A percentile compares a stretch with the other conserved stretches of the same genome.
Conservation (phyloP, 1,140 invertebrate species). For the Drosophila bocqueti region DNA sequence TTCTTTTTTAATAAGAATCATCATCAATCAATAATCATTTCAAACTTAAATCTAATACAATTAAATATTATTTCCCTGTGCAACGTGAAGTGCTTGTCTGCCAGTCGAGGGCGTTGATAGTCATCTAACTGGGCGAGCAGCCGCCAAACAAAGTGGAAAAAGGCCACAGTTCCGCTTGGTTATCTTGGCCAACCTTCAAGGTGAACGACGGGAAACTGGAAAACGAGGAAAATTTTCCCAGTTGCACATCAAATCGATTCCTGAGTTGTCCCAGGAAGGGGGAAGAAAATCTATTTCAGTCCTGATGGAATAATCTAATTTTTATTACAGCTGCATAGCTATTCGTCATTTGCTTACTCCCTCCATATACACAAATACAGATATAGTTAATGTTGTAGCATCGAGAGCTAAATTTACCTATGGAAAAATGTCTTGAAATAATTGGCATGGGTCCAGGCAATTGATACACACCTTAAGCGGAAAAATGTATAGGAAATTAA, state of each 20-base stretch:
- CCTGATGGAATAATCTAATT: conserved; percentile 39
- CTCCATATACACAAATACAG: neutral
- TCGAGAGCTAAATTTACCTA: neutral
- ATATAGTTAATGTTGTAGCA: neutral
- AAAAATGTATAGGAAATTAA: neutral
- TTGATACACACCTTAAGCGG: neutral
- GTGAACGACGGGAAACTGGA: conserved; percentile 12
- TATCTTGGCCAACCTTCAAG: conserved; percentile 36
- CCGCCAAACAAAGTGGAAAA: conserved; percentile 49
- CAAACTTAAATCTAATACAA: neutral
- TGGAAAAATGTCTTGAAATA: neutral
- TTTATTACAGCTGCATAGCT: conserved; percentile 45
- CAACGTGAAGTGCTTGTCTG: conserved; percentile 7
- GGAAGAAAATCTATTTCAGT: conserved; percentile 32
- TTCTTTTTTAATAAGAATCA: neutral
- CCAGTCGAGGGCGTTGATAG: conserved; percentile 37
- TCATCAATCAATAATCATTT: neutral
- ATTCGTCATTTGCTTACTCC: conserved; percentile 43
- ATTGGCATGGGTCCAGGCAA: neutral
- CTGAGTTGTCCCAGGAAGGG: neutral
- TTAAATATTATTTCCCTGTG: neutral
- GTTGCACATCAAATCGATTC: conserved; percentile 31
- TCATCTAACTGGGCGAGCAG: conserved; percentile 34
- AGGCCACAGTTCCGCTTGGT: conserved; percentile 37
- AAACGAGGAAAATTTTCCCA: conserved; percentile 5